These are phyloP conservation scores for Andrena marginata DNA, from an alignment of 2,888 invertebrate genomes.

Conservation along the genomic window DNA sequence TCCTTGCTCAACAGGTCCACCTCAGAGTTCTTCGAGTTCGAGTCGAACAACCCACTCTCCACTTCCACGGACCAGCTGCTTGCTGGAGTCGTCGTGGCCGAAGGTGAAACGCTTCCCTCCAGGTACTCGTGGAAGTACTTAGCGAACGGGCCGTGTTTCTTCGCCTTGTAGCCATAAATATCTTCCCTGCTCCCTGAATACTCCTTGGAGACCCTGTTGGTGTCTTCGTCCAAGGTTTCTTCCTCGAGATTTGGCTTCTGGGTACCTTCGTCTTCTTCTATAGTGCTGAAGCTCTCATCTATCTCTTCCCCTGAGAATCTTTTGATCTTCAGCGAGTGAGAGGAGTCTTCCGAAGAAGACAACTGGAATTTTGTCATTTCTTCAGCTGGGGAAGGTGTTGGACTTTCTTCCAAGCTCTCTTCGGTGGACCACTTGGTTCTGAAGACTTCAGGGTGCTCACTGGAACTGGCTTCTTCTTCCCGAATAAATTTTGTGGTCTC, in stretches of 20 bases:
- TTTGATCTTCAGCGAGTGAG: background rate
- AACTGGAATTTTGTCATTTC: background rate
- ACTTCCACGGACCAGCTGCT: background rate
- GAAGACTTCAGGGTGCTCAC: background rate
- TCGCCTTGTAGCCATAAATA: slow-evolving; percentile 23
- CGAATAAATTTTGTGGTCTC: background rate
- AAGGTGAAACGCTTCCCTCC: background rate
- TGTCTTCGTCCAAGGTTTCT: background rate
- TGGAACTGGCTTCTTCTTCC: background rate
- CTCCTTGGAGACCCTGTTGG: background rate
- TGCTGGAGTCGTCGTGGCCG: background rate
- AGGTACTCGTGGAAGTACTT: slow-evolving; percentile 30
- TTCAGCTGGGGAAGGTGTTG: background rate
- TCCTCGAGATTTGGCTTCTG: background rate
- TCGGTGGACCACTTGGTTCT: background rate
- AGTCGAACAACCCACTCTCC: slow-evolving; percentile 27
- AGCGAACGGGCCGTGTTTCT: background rate
- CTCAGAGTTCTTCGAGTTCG: background rate
- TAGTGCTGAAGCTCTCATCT: too few species aligned
- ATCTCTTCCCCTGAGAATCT: background rate
- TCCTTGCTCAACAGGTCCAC: slow-evolving; percentile 9
- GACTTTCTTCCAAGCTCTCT: background rate
- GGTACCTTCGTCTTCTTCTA: background rate
- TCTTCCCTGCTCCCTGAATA: background rate
- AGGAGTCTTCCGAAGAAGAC: too few species aligned